Evolutionary conservation across 2,888 invertebrate species (phyloP).

Genomic region (Pyrrhosoma nymphula): DNA sequence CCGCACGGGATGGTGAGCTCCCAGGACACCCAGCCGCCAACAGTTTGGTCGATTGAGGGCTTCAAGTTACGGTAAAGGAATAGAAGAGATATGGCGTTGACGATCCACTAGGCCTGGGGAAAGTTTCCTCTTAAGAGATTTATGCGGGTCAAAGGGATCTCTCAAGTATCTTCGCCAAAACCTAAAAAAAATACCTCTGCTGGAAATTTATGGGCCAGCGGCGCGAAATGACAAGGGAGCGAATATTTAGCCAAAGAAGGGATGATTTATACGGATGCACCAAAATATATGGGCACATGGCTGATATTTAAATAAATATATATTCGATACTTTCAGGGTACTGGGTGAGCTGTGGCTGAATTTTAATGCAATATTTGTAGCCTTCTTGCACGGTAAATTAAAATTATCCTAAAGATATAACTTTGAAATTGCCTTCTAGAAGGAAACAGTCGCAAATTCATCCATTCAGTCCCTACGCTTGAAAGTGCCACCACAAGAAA

Average conservation of each 20-base stretch:
- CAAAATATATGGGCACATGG: neutral
- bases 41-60: neutral
- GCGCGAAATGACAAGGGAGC: neutral
- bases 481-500: too few relatives aligned
- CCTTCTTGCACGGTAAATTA: too few relatives aligned
- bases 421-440: too few relatives aligned
- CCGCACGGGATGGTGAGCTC: neutral
- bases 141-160: neutral
- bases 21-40: neutral
- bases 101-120: neutral
- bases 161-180: neutral
- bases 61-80: neutral
- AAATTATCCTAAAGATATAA: too few relatives aligned
- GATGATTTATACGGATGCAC: neutral
- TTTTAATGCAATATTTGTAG: neutral
- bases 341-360: neutral
- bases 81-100: neutral
- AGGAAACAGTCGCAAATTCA: too few relatives aligned
- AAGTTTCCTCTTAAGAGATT: slow-evolving; percentile 31
- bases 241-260: neutral
- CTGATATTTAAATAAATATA: too few relatives aligned
- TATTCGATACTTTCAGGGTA: too few relatives aligned
- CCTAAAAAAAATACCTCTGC: neutral
- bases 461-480: too few relatives aligned
- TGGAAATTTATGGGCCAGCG: neutral